A percentile compares a stretch with the other conserved stretches of the same genome.
phyloP scores from a whole-genome alignment of 1,140 invertebrate species.

The Ladona fulva region DNA sequence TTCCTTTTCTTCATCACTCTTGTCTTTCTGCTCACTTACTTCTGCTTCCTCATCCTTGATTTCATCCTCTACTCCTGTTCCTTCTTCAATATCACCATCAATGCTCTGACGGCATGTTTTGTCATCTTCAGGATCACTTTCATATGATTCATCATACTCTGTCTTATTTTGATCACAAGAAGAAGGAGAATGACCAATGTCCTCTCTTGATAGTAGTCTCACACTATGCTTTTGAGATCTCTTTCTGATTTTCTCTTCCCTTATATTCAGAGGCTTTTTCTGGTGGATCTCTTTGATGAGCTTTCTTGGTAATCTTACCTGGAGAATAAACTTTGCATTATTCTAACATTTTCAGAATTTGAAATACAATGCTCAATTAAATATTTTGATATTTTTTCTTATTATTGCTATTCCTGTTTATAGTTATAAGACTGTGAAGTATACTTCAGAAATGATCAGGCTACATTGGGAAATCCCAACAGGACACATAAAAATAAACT shows the following conservation, averaged over 20 bases:
- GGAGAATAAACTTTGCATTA: neutral
- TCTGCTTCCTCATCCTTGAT: neutral
- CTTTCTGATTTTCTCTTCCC: neutral
- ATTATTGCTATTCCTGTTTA: too few relatives aligned
- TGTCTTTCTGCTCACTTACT: neutral
- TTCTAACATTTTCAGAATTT: too few relatives aligned
- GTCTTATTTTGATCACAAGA: neutral
- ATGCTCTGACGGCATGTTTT: neutral
- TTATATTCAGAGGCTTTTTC: neutral
- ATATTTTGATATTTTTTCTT: too few relatives aligned
- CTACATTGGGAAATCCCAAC: too few relatives aligned
- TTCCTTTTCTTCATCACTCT: too few relatives aligned
- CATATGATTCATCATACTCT: neutral
- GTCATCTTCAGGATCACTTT: neutral
- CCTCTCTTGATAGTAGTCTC: neutral
- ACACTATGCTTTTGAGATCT: neutral
- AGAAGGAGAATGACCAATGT: neutral
- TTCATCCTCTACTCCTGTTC: neutral
- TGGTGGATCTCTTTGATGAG: neutral
- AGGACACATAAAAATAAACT: too few relatives aligned
- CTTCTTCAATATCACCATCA: neutral
- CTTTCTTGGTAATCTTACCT: neutral
- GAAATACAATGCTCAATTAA: too few relatives aligned
- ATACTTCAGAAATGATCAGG: too few relatives aligned
- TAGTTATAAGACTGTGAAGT: too few relatives aligned